Conservation (phyloP, 2,797 vertebrate genomes). For the Muraenolepis orangiensis region DNA sequence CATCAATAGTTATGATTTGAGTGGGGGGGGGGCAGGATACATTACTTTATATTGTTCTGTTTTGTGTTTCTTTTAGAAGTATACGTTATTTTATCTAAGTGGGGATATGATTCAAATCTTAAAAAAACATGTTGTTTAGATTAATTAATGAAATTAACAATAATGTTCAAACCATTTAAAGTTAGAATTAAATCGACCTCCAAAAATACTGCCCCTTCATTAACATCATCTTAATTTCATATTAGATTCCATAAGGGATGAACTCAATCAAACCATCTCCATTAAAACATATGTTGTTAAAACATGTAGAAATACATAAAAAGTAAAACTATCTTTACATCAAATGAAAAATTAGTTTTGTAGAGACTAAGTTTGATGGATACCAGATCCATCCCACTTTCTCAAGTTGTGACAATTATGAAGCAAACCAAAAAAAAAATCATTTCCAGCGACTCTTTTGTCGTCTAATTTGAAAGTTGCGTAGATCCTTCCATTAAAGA, state of each 20-base stretch:
- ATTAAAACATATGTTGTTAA: neutral
- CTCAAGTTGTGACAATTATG: neutral
- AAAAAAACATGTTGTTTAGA: neutral
- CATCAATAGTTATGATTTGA: neutral
- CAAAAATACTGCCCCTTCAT: neutral
- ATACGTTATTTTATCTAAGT: neutral
- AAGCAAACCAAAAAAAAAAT: slow-evolving; percentile 8
- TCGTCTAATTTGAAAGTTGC: neutral
- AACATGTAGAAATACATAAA: too few relatives aligned
- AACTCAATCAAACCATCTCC: neutral
- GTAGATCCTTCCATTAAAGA: slow-evolving; percentile 3
- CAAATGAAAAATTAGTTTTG: neutral
- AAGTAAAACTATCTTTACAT: neutral
- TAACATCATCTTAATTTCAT: neutral
- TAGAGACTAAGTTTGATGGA: neutral
- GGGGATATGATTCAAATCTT: neutral
- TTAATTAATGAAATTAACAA: neutral
- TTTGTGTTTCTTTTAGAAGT: neutral
- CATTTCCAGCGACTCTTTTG: slow-evolving; percentile 45
- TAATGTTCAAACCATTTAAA: neutral
- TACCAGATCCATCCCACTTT: neutral
- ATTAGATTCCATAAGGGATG: neutral
- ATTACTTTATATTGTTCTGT: neutral
- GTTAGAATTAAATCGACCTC: neutral
- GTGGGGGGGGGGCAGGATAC: neutral